Conservation (phyloP, 1,140 invertebrate species). For the Drosophila ohnishii region DNA sequence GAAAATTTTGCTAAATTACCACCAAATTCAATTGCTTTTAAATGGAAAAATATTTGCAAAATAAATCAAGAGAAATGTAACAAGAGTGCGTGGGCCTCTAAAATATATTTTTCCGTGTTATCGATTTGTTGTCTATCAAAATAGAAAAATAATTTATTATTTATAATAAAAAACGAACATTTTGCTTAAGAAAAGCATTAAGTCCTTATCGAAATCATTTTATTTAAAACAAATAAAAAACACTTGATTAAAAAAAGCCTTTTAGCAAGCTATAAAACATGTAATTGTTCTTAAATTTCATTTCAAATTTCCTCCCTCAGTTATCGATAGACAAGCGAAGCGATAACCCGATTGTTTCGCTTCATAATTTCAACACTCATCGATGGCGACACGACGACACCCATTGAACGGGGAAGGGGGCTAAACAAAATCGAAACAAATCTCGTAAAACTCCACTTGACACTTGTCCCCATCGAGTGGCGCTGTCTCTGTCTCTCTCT, state of each 20-base stretch:
- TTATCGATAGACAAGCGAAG: constrained; percentile 21
- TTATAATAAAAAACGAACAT: background rate
- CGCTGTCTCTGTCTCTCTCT: background rate
- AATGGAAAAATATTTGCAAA: constrained; percentile 1
- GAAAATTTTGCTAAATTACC: constrained; percentile 1
- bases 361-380: constrained; percentile 24
- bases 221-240: too few relatives aligned
- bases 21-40: constrained; percentile 1
- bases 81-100: background rate
- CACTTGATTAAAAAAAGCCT: background rate
- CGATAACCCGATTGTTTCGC: constrained; percentile 24
- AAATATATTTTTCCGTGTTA: background rate
- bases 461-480: constrained; percentile 38
- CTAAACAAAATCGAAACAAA: constrained; percentile 41
- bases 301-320: background rate
- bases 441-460: constrained; percentile 52
- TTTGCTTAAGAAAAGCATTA: background rate
- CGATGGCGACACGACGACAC: constrained; percentile 25
- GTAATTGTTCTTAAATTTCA: background rate
- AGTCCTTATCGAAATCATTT: background rate
- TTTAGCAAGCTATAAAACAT: background rate
- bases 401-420: background rate
- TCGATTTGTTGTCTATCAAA: background rate
- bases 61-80: constrained; percentile 1
- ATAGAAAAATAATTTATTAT: background rate